Evolutionary conservation across 2,888 invertebrate genomes (phyloP), one percentile per base, ranked within the genome.

Genomic region (Dinocampus coccinellae): DNA sequence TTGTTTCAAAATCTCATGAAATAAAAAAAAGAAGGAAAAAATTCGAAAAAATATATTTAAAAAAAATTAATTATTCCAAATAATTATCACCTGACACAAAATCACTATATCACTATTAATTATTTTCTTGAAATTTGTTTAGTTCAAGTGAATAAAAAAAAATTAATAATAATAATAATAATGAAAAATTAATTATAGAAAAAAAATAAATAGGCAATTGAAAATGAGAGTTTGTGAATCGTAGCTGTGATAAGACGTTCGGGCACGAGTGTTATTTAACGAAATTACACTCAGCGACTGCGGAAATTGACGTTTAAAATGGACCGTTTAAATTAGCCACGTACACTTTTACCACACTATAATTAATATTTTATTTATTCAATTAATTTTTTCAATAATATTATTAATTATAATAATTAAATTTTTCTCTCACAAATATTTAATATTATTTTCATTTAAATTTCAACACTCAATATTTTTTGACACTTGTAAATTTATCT

Each of bases 251-350:
- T 47, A 47, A 47, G 39, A 39, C 9, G 7, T n/a, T 16, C 2
- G 16, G 6, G 47, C 16, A 16, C 74, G 76, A 76, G 72, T 76
- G 74, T 76, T n/a, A 75, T 73, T 73, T 73, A 69, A 68, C 65
- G 67, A 69, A 76, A 73, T 73, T 73, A 71, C 72, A 71, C 73
- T 72, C 75, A 72, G 71, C 70, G 72, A 75, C 75, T 74, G n/a
- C 75, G 75, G 72, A 74, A 73, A 65, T 67, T 73, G 39, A 72
- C 69, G 55, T 47, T 20, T 1, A 47, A n/a, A 47, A 47, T 47
- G 16, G 16, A n/a, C 16, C 47, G 47, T 47, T 47, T 47, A 4
- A 16, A 47, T 47, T 7, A 20, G 47, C 16, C 16, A 47, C 16
- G 6, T 20, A 16, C 47, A 47, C 47, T 47, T 47, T 47, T 47